Evolutionary conservation across 2,888 invertebrate genomes (phyloP).

Genomic region (Chydorus sphaericus): DNA sequence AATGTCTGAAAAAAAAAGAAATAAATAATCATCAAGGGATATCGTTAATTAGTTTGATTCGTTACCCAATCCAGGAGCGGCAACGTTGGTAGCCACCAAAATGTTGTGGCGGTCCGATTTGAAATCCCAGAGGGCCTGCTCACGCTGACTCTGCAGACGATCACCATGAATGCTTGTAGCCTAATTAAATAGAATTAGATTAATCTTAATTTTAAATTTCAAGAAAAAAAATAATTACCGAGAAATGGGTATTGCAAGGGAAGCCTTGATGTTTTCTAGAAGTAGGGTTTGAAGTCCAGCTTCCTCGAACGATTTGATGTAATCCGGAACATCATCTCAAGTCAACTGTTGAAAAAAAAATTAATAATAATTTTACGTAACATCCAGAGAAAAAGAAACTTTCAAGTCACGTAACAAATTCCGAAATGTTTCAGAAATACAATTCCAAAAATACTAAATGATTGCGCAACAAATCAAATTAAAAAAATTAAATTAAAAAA

Average conservation of each 20-base stretch:
- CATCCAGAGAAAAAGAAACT: too few species aligned
- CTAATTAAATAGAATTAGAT: neutral
- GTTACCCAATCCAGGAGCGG: slow-evolving; percentile 71
- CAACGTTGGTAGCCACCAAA: slow-evolving; percentile 88
- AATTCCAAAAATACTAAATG: too few species aligned
- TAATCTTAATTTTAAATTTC: neutral
- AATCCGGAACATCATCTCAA: slow-evolving; percentile 49
- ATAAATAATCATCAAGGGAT: too few species aligned
- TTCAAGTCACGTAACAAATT: too few species aligned
- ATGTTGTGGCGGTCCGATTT: slow-evolving; percentile 57
- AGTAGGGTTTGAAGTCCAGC: slow-evolving; percentile 53
- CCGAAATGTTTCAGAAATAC: too few species aligned
- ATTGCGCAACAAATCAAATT: too few species aligned
- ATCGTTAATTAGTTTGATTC: too few species aligned
- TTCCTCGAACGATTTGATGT: slow-evolving; percentile 51
- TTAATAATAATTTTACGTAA: too few species aligned
- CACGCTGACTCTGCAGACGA: slow-evolving; percentile 53
- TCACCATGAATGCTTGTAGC: slow-evolving; percentile 62
- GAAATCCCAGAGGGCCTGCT: slow-evolving; percentile 61
- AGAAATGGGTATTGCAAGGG: slow-evolving; percentile 58
- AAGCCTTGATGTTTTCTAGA: slow-evolving; percentile 56
- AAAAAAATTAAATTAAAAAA: too few species aligned
- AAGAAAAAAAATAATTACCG: slow-evolving; percentile 20
- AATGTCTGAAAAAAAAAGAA: too few species aligned
- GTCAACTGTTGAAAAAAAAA: slow-evolving; percentile 49